These are phyloP conservation scores for Chymomyza procnemis DNA, from an alignment of 2,888 invertebrate genomes.

Conservation along the genomic window DNA sequence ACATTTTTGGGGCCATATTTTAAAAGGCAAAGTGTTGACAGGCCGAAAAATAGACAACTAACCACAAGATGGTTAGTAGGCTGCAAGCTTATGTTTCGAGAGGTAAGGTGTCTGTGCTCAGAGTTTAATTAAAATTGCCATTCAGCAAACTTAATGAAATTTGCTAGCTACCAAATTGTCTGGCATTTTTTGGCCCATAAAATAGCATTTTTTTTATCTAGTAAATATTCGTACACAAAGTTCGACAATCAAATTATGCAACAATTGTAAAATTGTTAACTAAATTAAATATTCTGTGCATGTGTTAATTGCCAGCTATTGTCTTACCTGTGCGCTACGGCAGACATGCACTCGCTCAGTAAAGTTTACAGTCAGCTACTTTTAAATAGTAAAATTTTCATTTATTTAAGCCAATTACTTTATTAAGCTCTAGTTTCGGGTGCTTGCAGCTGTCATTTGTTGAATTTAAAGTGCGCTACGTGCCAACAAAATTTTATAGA, in stretches of 20 bases:
- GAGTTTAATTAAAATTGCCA: slow-evolving; percentile 63
- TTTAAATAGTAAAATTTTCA: not conserved
- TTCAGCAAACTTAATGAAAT: slow-evolving; percentile 41
- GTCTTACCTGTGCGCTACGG: not conserved
- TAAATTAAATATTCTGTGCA: not conserved
- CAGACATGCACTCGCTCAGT: not conserved
- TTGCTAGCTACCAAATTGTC: slow-evolving; percentile 3
- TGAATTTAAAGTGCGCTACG: not conserved
- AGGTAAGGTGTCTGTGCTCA: slow-evolving; percentile 18
- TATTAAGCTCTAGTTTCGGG: not conserved
- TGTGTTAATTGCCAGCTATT: not conserved
- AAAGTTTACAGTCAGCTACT: not conserved
- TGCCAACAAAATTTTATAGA: not conserved
- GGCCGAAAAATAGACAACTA: not conserved
- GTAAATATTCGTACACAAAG: not conserved
- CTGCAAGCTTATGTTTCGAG: too few species aligned
- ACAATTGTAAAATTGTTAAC: not conserved
- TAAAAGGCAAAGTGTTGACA: not conserved
- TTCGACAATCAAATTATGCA: not conserved
- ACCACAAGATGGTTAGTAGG: not conserved
- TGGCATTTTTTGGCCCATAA: not conserved
- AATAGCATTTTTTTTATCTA: not conserved
- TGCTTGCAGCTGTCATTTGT: not conserved
- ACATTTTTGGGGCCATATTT: not conserved
- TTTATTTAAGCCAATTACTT: not conserved